A percentile compares a stretch with the other conserved stretches of the same genome.
phyloP scores from a whole-genome alignment of 2,113 vertebrate genomes.

The Regulus satrapa region DNA sequence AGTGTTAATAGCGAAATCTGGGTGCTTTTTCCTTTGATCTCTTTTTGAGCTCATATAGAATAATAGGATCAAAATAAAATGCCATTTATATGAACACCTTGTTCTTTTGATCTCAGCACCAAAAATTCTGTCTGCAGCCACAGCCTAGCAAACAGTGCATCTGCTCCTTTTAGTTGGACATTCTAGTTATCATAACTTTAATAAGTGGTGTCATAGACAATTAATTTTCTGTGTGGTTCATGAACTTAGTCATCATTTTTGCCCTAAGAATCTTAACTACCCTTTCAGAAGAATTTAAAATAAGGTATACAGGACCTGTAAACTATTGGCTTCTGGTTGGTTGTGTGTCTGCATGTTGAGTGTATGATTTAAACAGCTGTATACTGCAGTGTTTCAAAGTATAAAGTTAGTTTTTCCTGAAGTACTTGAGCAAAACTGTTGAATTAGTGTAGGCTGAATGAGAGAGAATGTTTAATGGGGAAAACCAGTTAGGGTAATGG shows the following conservation, averaged over 20 bases:
- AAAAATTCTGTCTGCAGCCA: conserved; percentile 31
- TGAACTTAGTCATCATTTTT: conserved; percentile 5
- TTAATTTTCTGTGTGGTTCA: not conserved
- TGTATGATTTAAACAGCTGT: not conserved
- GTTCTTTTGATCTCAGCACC: conserved; percentile 73
- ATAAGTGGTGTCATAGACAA: not conserved
- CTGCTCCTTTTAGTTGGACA: conserved; percentile 14
- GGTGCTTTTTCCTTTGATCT: conserved; percentile 71
- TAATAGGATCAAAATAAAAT: conserved; percentile 74
- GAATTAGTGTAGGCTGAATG: not conserved
- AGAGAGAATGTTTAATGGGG: not conserved
- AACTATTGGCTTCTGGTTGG: not conserved
- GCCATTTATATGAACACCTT: conserved; percentile 67
- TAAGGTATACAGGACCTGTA: not conserved
- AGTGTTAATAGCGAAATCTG: conserved; percentile 72
- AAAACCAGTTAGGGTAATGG: not conserved
- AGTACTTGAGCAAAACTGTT: not conserved
- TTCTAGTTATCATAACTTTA: conserved; percentile 14
- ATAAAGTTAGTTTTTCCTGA: not conserved
- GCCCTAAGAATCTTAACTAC: not conserved
- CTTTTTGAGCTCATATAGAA: conserved; percentile 59
- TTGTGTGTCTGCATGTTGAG: not conserved
- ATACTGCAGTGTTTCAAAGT: not conserved
- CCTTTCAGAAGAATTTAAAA: not conserved
- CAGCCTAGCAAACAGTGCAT: not conserved